phyloP scores from a whole-genome alignment of 2,113 vertebrate genomes.

The Psittacula cyanocephala region DNA sequence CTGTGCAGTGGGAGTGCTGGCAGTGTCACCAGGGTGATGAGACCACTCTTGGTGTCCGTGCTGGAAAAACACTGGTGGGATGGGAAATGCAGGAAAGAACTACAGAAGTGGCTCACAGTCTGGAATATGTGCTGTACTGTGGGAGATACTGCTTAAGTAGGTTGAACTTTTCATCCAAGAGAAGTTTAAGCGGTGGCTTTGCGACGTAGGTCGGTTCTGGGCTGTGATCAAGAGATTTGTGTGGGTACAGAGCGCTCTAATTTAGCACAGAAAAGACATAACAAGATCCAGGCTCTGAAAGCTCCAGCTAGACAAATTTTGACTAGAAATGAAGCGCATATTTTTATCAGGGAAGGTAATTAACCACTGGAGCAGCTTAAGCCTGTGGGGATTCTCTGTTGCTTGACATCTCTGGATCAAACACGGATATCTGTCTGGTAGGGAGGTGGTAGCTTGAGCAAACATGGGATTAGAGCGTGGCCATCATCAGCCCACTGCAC shows the following conservation, averaged over 20 bases:
- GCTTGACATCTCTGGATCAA: not conserved
- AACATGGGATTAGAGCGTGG: accelerated
- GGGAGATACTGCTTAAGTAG: not conserved
- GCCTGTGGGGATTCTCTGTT: conserved; percentile 22
- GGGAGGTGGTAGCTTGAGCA: not conserved
- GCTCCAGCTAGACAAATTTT: not conserved
- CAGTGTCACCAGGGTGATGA: not conserved
- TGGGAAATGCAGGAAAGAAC: not conserved
- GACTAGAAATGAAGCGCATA: not conserved
- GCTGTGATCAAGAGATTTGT: conserved; percentile 39
- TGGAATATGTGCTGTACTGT: not conserved
- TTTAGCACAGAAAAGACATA: not conserved
- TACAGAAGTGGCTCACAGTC: not conserved
- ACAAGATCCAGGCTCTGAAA: conserved; percentile 2
- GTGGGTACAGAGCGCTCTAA: not conserved
- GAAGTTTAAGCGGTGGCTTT: conserved; percentile 30
- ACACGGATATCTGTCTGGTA: not conserved
- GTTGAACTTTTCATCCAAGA: conserved; percentile 48
- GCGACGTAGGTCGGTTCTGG: not conserved
- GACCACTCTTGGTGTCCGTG: accelerated
- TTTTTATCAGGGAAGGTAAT: conserved; percentile 41
- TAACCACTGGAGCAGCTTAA: not conserved
- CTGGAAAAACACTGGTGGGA: not conserved
- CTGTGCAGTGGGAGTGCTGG: accelerated
- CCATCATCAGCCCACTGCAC: accelerated